Evolutionary conservation across 2,113 vertebrate species (phyloP).

Genomic region (Camarhynchus parvulus): DNA sequence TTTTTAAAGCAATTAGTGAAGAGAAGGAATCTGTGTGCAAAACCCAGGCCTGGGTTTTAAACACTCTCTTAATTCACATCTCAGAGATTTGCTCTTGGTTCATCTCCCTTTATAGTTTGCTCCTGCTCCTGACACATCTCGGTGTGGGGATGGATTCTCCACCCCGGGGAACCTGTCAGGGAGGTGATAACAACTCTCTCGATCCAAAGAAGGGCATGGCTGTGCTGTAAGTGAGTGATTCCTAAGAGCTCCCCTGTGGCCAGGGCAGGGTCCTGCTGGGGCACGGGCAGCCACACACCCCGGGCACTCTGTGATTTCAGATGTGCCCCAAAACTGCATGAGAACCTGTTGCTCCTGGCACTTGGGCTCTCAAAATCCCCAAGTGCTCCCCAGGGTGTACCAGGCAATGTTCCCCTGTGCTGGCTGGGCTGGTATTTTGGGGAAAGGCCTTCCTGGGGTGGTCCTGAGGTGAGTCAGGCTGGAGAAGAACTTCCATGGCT

Average conservation of each 20-base stretch:
- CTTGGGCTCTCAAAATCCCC: not conserved
- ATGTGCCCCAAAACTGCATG: not conserved
- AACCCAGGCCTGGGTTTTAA: not conserved
- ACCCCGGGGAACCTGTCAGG: constrained; percentile 25
- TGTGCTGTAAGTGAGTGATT: not conserved
- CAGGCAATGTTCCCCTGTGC: not conserved
- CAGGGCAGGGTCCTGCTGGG: not conserved
- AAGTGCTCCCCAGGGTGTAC: not conserved
- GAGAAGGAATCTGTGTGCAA: not conserved
- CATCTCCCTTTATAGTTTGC: constrained; percentile 17
- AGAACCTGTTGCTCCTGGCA: not conserved
- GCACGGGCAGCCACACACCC: not conserved
- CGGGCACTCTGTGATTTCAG: accelerated
- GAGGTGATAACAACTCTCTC: constrained; percentile 45
- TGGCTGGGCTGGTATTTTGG: not conserved
- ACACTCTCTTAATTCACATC: not conserved
- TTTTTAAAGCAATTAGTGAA: not conserved
- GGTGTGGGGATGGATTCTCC: constrained; percentile 34
- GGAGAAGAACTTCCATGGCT: not conserved
- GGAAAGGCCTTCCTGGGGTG: not conserved
- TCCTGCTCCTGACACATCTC: constrained; percentile 8
- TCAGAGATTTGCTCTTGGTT: not conserved
- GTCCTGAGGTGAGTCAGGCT: not conserved
- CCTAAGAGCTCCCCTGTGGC: not conserved
- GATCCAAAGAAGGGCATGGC: constrained; percentile 35